Percentiles rank a stretch among this genome's conserved stretches.
These are phyloP conservation scores for Parnassius mnemosyne DNA, from an alignment of 2,888 invertebrate genomes.

Conservation along the genomic window DNA sequence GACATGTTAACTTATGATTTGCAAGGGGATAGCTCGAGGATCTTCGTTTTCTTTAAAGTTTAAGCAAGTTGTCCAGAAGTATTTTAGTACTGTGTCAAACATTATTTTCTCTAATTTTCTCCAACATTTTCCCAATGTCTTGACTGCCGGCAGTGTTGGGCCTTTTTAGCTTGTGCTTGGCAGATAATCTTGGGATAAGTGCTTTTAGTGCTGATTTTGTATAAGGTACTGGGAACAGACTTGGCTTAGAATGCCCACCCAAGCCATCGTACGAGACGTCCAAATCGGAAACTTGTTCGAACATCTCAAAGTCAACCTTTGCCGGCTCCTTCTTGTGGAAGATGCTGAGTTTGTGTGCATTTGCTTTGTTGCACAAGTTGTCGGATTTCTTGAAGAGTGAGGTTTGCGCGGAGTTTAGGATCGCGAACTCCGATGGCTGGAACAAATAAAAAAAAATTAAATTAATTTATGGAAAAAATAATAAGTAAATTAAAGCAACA, in stretches of 20 bases:
- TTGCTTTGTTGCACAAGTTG: constrained; percentile 1
- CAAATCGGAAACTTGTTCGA: constrained; percentile 31
- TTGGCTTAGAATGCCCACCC: constrained; percentile 78
- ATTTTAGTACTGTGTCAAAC: not conserved
- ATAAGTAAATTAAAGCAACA: too few species aligned
- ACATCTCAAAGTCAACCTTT: constrained; percentile 40
- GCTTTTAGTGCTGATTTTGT: constrained; percentile 37
- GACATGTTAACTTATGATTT: too few species aligned
- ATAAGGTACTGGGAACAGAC: constrained; percentile 64
- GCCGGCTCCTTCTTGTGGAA: constrained; percentile 51
- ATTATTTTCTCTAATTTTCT: constrained; percentile 35
- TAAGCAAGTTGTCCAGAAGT: too few species aligned
- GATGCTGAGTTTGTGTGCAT: constrained; percentile 43
- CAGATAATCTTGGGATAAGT: constrained; percentile 48
- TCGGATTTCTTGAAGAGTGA: constrained; percentile 35
- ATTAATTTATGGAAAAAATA: not conserved
- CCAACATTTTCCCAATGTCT: constrained; percentile 52
- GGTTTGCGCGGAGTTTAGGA: constrained; percentile 47
- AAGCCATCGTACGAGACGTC: constrained; percentile 74
- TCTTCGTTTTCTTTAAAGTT: too few species aligned
- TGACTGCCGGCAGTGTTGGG: constrained; percentile 45
- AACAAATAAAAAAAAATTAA: constrained; percentile 28
- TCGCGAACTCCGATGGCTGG: constrained; percentile 56
- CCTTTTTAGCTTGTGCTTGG: constrained; percentile 56
- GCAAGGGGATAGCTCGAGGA: too few species aligned